phyloP scores from a whole-genome alignment of 23 tunicate species.

The Styela clava region DNA sequence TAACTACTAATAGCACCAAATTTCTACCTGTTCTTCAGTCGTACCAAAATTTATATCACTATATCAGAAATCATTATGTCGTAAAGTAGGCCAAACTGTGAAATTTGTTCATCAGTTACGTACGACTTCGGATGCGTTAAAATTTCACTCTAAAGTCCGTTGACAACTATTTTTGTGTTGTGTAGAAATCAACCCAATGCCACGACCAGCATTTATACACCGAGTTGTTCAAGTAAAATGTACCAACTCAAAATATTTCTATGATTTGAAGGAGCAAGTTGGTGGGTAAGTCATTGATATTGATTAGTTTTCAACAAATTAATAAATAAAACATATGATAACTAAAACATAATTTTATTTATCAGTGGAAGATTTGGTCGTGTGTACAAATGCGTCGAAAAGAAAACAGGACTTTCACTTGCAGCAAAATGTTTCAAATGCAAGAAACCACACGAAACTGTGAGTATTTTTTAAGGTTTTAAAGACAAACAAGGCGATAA shows the following conservation, averaged over 20 bases:
- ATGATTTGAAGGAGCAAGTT: slow-evolving; percentile 72
- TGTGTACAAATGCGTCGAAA: slow-evolving; percentile 80
- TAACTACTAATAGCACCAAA: neutral
- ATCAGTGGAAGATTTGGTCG: slow-evolving; percentile 84
- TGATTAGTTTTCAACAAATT: neutral
- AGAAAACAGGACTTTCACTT: slow-evolving; percentile 67
- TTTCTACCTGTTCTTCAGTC: neutral
- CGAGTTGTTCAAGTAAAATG: slow-evolving; percentile 57
- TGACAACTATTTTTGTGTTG: too few species aligned
- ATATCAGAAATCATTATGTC: too few species aligned
- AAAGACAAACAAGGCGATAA: neutral
- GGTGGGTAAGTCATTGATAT: slow-evolving; percentile 57
- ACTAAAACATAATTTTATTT: neutral
- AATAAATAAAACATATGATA: neutral
- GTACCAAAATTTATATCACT: too few species aligned
- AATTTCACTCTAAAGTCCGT: too few species aligned
- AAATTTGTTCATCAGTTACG: too few species aligned
- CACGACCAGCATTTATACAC: slow-evolving; percentile 48
- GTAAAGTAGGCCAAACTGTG: too few species aligned
- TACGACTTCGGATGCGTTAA: too few species aligned
- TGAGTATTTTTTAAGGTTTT: slow-evolving; percentile 10
- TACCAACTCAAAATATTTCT: slow-evolving; percentile 83
- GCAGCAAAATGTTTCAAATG: slow-evolving; percentile 90
- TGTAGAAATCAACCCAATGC: slow-evolving; percentile 52
- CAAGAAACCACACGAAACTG: slow-evolving; percentile 56